A percentile compares a stretch with the other conserved stretches of the same genome.
These are phyloP conservation scores for Germaria angustata DNA, from an alignment of 2,888 invertebrate species.

Conservation along the genomic window DNA sequence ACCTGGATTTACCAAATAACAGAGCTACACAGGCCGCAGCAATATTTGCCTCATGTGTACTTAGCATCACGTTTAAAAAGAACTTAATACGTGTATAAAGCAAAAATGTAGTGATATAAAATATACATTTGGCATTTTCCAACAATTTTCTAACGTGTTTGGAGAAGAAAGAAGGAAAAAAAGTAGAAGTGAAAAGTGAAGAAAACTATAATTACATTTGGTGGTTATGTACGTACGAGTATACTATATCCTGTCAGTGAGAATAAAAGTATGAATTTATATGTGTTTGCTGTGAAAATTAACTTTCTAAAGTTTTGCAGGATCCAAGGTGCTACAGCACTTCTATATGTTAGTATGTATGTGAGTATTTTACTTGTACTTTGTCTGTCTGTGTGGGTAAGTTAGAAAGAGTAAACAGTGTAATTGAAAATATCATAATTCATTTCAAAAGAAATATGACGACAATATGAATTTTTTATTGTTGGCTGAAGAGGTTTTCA, in stretches of 20 bases:
- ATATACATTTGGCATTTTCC: constrained; percentile 36
- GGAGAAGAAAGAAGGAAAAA: neutral
- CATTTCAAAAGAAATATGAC: constrained; percentile 44
- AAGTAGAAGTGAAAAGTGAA: neutral
- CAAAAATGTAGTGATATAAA: constrained; percentile 42
- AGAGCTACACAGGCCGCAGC: no score
- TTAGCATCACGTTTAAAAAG: constrained; percentile 10
- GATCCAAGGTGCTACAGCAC: neutral
- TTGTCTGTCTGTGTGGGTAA: neutral
- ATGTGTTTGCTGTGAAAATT: neutral
- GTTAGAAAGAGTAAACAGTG: constrained; percentile 40
- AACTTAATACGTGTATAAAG: constrained; percentile 46
- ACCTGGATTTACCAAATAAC: no score
- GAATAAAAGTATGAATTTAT: no score
- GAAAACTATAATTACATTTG: constrained; percentile 52
- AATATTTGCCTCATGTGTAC: no score
- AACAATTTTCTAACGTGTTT: constrained; percentile 25
- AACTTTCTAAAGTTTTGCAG: constrained; percentile 1
- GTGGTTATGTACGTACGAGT: neutral
- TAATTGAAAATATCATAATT: constrained; percentile 60
- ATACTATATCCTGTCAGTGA: neutral
- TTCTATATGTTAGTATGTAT: neutral
- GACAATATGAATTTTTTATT: constrained; percentile 28
- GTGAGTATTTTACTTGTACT: no score
- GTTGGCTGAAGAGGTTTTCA: constrained; percentile 15